These are phyloP conservation scores for Tachypleus tridentatus DNA, from an alignment of 1,140 invertebrate genomes.

Conservation along the genomic window DNA sequence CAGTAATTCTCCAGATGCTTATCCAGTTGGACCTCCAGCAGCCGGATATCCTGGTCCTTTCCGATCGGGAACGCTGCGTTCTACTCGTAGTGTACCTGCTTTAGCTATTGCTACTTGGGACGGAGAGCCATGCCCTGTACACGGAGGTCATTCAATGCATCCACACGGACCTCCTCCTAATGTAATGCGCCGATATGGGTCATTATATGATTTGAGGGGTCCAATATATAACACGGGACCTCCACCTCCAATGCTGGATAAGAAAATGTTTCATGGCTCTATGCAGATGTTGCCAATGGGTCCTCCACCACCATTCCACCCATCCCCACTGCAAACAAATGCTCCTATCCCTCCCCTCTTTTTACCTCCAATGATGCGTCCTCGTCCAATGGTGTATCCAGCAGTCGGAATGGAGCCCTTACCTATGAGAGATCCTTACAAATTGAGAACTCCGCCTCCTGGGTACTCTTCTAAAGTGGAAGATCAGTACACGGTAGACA, in stretches of 20 bases:
- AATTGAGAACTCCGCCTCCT: constrained; percentile 15
- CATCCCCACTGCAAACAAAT: background rate
- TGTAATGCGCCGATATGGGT: constrained; percentile 14
- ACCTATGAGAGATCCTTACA: constrained; percentile 20
- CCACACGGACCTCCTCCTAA: constrained; percentile 7
- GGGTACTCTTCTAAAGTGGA: constrained; percentile 9
- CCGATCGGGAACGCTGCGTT: constrained; percentile 13
- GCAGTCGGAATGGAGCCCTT: constrained; percentile 16
- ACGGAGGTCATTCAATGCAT: constrained; percentile 7
- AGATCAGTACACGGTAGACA: constrained; percentile 17
- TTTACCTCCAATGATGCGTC: constrained; percentile 16
- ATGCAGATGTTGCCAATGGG: constrained; percentile 11
- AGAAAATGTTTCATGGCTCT: constrained; percentile 20
- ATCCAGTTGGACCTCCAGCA: background rate
- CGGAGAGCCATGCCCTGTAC: constrained; percentile 23
- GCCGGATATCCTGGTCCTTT: background rate
- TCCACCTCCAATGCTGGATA: constrained; percentile 10
- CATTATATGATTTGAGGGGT: constrained; percentile 13
- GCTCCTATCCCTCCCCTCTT: constrained; percentile 7
- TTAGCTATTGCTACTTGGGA: constrained; percentile 21
- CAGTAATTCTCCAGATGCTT: constrained; percentile 8
- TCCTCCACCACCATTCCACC: background rate
- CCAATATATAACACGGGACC: background rate
- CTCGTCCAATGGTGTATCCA: constrained; percentile 16
- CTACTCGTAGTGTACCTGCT: constrained; percentile 24